These are phyloP conservation scores for Crocuta crocuta DNA, from an alignment of 2,113 vertebrate genomes.

Conservation along the genomic window DNA sequence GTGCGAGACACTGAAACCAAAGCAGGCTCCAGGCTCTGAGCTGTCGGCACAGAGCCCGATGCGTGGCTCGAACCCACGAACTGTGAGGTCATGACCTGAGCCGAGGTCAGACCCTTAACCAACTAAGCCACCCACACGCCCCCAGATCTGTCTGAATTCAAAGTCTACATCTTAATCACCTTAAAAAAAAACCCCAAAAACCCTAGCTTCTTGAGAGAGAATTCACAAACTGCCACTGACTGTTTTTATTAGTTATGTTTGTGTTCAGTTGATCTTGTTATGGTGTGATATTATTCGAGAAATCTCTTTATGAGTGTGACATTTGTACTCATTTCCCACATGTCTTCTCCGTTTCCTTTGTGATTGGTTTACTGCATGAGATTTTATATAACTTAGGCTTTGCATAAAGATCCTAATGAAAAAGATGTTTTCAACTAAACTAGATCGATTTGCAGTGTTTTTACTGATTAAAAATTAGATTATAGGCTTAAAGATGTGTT, in stretches of 20 bases:
- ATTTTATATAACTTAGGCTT: constrained; percentile 39
- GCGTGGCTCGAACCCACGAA: no score
- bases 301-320: neutral
- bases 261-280: neutral
- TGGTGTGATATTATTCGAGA: neutral
- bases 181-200: neutral
- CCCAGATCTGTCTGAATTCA: neutral
- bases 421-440: neutral
- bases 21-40: no score
- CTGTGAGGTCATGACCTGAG: no score
- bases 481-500: constrained; percentile 16
- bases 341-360: neutral
- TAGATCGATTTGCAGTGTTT: constrained; percentile 16
- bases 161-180: neutral
- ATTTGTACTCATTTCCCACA: neutral
- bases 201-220: neutral
- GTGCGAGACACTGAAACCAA: no score
- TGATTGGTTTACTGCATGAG: neutral
- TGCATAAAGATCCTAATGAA: constrained; percentile 3
- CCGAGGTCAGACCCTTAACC: no score
- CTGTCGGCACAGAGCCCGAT: no score
- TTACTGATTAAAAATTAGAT: neutral
- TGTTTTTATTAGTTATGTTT: neutral
- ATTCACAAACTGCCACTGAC: neutral
- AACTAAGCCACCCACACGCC: no score